phyloP scores from a whole-genome alignment of 2,888 invertebrate species.

The Phaonia tiefii region DNA sequence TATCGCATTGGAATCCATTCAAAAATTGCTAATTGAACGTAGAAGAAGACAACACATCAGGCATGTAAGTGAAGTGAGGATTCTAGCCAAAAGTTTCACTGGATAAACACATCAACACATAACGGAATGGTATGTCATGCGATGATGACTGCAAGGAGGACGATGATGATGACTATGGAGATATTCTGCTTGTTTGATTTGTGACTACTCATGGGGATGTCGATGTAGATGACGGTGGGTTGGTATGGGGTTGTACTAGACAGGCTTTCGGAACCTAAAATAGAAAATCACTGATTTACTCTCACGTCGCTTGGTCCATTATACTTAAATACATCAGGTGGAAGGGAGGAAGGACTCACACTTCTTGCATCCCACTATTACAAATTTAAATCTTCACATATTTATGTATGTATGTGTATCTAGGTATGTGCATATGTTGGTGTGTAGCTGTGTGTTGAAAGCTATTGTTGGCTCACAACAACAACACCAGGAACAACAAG shows the following conservation, averaged over 20 bases:
- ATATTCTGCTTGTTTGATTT: conserved; percentile 39
- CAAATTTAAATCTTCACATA: background rate
- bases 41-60: too few relatives aligned
- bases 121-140: background rate
- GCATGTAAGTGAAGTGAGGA: too few relatives aligned
- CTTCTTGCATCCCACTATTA: background rate
- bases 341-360: background rate
- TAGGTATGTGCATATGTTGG: background rate
- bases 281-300: conserved; percentile 52
- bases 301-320: conserved; percentile 32
- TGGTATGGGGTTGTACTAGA: conserved; percentile 5
- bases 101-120: conserved; percentile 5
- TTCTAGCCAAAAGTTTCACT: conserved; percentile 10
- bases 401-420: background rate
- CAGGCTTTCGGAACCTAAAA: conserved; percentile 28
- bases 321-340: conserved; percentile 32
- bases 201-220: conserved; percentile 30
- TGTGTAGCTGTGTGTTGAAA: conserved; percentile 27
- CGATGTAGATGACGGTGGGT: conserved; percentile 28
- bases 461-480: conserved; percentile 40
- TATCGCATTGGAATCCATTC: too few relatives aligned
- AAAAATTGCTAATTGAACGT: too few relatives aligned
- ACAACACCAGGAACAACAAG: conserved; percentile 5
- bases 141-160: background rate
- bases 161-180: too few relatives aligned